Conservation (phyloP, 2,797 vertebrate species). For the Galaxias olidus region DNA sequence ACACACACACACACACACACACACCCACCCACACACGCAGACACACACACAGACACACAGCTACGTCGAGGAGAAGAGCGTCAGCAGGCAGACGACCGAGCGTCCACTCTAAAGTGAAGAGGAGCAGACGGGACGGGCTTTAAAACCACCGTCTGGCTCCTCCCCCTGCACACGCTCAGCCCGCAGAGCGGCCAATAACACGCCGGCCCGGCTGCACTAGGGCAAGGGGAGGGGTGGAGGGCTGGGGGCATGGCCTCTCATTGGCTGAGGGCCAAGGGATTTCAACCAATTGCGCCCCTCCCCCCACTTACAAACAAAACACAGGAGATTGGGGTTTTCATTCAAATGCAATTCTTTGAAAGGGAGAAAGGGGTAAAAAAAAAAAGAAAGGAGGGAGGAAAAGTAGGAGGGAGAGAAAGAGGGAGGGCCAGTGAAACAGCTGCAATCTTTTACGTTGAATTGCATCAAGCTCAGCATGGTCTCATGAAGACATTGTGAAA, state of each 20-base stretch:
- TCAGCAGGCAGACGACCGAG: constrained; percentile 34
- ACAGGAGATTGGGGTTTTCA: constrained; percentile 73
- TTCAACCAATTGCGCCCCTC: constrained; percentile 68
- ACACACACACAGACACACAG: constrained; percentile 25
- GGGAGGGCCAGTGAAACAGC: constrained; percentile 62
- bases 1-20: constrained; percentile 25
- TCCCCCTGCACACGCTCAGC: constrained; percentile 52
- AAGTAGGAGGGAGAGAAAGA: not conserved
- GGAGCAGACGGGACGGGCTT: constrained; percentile 67
- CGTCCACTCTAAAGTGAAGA: constrained; percentile 59
- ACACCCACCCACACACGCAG: constrained; percentile 16
- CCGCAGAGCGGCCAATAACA: constrained; percentile 63
- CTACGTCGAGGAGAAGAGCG: no score
- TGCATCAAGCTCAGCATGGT: constrained; percentile 65
- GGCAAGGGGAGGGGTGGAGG: constrained; percentile 46
- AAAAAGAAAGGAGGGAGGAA: not conserved
- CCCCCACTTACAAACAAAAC: constrained; percentile 73
- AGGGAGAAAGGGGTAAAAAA: constrained; percentile 44
- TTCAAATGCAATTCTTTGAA: constrained; percentile 82
- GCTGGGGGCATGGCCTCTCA: constrained; percentile 40
- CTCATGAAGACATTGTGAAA: constrained; percentile 39
- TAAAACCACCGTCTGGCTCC: constrained; percentile 69
- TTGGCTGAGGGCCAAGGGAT: constrained; percentile 63
- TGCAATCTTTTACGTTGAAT: constrained; percentile 73
- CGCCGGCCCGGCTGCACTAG: constrained; percentile 34